Evolutionary conservation across 2,888 invertebrate genomes (phyloP), one percentile per base, ranked within the genome.

Genomic region (Cataglyphis rosenhaueri): DNA sequence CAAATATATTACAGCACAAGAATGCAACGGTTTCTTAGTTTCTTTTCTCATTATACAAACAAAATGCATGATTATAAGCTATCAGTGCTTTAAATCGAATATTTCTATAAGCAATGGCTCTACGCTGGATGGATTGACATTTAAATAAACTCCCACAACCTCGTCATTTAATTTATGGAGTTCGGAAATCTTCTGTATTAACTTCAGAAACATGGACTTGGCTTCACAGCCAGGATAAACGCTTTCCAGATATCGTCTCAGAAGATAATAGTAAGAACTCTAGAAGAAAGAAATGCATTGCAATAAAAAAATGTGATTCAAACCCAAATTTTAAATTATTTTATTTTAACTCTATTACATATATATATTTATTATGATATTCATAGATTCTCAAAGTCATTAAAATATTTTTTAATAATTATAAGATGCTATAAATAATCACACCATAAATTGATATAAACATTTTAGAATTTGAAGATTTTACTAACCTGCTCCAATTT

Each of bases 51-150:
- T 70, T 25, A 44, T 57, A 70, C 3, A 18, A 1, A 71, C 21
- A 44, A 38, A 70, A 75, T 9, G 12, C 18, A 1, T 52, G 21
- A 70, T 3, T 66, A 38, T 76, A 66, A 71, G 41, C 44, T 21
- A 85, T 92, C 89, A 94, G 86, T 93, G 97, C 93, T 98, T 98
- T 85, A 99, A 95, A 95, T 99, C 99, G 92, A 99, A 98, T 93
- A 99, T 98, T 96, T 99, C 99, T 94, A 99, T 97, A 65, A 99
- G 95, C 55, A 99, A 95, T 0, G 99, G 99, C 92, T 99, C 99
- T 64, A 99, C 97, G 93, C 97, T 97, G 84, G 97, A 96, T 44
- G 99, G 98, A 95, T 99, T 98, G 0, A 98, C 98, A 95, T 99
- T 98, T 38, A 99, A 95, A 94, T 98, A 98, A 5, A 99, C 98